Evolutionary conservation across 2,797 vertebrate genomes (phyloP).

Genomic region (Esox lucius): DNA sequence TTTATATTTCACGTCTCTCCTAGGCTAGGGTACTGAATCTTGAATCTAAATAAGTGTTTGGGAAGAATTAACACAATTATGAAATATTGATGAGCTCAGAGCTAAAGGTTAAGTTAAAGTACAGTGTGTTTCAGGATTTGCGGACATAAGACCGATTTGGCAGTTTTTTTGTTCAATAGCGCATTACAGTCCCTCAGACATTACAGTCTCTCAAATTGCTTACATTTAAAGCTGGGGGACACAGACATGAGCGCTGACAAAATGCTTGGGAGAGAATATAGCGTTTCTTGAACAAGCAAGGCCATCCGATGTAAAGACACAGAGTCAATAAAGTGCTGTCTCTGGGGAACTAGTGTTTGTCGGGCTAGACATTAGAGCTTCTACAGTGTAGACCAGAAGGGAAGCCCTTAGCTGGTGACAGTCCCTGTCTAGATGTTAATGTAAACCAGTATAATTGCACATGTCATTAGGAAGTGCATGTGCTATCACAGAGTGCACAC

Average conservation of each 20-base stretch:
- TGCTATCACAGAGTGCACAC: conserved; percentile 79
- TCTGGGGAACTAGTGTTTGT: background rate
- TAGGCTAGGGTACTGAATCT: conserved; percentile 12
- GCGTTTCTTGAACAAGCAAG: background rate
- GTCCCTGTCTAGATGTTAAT: conserved; percentile 71
- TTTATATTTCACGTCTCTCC: conserved; percentile 24
- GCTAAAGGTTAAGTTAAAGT: background rate
- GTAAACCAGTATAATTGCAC: conserved; percentile 81
- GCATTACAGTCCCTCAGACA: background rate
- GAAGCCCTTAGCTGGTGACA: conserved; percentile 61
- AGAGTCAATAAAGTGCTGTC: background rate
- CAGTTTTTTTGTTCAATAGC: background rate
- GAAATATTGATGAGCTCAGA: background rate
- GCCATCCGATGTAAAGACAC: background rate
- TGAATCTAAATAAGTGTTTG: background rate
- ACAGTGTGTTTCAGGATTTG: background rate
- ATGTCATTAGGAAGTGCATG: conserved; percentile 85
- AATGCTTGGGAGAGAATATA: background rate
- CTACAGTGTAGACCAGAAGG: conserved; percentile 22
- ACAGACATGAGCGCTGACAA: background rate
- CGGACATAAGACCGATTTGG: background rate
- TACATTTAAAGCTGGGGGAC: background rate
- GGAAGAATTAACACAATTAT: background rate
- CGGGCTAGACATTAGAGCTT: background rate
- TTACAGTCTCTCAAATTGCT: background rate